phyloP scores from a whole-genome alignment of 35 echinoderm and acorn worm genomes.

The Acanthaster planci region DNA sequence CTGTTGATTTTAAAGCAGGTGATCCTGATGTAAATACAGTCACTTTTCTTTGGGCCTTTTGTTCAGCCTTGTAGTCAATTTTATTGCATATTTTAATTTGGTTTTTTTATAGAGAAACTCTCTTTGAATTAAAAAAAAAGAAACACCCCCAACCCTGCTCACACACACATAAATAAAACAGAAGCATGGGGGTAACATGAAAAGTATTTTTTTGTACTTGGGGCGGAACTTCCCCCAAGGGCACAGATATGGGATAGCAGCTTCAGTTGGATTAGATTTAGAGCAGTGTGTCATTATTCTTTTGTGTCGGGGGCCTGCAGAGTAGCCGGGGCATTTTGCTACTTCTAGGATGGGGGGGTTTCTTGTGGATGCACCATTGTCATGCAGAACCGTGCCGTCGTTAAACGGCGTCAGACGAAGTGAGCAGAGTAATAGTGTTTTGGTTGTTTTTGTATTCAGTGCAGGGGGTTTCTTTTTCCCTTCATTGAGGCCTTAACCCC shows the following conservation, averaged over 20 bases:
- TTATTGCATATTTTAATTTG: too few species aligned
- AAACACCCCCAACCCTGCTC: too few species aligned
- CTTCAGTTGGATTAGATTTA: conserved; percentile 6
- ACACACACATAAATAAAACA: too few species aligned
- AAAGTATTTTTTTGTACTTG: too few species aligned
- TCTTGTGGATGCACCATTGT: background rate
- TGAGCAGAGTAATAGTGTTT: background rate
- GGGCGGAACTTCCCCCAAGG: background rate
- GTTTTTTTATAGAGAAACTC: too few species aligned
- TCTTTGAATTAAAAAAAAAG: too few species aligned
- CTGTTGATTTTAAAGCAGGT: too few species aligned
- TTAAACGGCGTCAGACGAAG: background rate
- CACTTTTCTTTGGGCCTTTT: too few species aligned
- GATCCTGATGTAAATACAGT: too few species aligned
- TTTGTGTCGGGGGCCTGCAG: background rate
- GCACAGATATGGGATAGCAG: background rate
- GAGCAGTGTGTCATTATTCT: conserved; percentile 11
- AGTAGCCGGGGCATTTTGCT: background rate
- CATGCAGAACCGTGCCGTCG: background rate
- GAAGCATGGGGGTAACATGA: too few species aligned
- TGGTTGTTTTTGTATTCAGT: background rate
- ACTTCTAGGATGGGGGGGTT: background rate
- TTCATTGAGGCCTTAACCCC: background rate
- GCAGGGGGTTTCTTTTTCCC: background rate
- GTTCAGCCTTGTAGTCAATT: too few species aligned